phyloP scores from a whole-genome alignment of 2,113 vertebrate genomes.

The Phocoena phocoena region DNA sequence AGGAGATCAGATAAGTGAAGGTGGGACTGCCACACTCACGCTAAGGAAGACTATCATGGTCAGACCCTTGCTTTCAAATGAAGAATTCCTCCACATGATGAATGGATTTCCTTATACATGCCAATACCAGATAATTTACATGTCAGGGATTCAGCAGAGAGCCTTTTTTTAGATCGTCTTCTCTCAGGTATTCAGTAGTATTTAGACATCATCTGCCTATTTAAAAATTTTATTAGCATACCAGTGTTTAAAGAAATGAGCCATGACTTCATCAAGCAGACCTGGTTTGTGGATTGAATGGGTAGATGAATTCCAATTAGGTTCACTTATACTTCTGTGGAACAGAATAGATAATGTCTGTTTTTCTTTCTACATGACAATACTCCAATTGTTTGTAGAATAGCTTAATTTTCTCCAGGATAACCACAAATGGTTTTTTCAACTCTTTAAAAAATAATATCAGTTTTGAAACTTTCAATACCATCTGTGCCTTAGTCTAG shows the following conservation, averaged over 20 bases:
- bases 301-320: neutral
- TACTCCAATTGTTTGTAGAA: neutral
- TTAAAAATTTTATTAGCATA: neutral
- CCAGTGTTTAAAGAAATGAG: neutral
- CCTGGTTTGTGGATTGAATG: neutral
- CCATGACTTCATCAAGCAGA: neutral
- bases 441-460: neutral
- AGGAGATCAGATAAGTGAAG: neutral
- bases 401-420: neutral
- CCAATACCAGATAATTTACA: neutral
- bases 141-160: neutral
- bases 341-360: neutral
- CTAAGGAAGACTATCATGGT: neutral
- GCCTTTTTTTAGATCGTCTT: neutral
- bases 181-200: neutral
- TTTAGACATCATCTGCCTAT: neutral
- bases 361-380: neutral
- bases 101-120: neutral
- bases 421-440: neutral
- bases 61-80: neutral
- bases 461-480: neutral
- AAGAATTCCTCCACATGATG: neutral
- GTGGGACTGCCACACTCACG: neutral
- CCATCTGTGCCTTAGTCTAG: neutral
- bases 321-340: neutral